phyloP scores from a whole-genome alignment of 2,797 vertebrate species.

The Siniperca scherzeri region DNA sequence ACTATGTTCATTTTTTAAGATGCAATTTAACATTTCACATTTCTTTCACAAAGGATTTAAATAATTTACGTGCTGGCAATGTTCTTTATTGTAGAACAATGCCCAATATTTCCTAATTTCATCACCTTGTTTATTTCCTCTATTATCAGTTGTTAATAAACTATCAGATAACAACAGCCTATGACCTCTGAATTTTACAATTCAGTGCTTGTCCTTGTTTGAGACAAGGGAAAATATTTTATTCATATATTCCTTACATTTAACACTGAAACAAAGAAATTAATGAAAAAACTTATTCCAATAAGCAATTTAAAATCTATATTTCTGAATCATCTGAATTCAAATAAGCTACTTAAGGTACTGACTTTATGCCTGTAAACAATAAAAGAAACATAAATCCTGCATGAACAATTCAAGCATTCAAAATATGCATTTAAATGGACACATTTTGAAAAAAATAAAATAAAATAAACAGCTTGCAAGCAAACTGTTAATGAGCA shows the following conservation, averaged over 20 bases:
- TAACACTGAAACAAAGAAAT: conserved; percentile 7
- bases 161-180: conserved; percentile 12
- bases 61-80: neutral
- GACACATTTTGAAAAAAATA: neutral
- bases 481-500: conserved; percentile 6
- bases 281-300: neutral
- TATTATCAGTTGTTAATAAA: conserved; percentile 7
- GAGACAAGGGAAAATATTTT: conserved; percentile 10
- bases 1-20: neutral
- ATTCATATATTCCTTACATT: neutral
- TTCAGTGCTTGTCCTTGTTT: conserved; percentile 7
- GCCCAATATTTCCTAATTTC: neutral
- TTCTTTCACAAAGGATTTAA: neutral
- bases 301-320: neutral
- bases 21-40: neutral
- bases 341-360: conserved; percentile 14
- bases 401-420: conserved; percentile 25
- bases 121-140: neutral
- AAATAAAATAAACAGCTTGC: neutral
- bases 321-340: conserved; percentile 2
- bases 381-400: conserved; percentile 32
- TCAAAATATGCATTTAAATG: conserved; percentile 30
- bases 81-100: conserved; percentile 4
- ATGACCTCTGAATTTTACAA: conserved; percentile 2
- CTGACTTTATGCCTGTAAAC: conserved; percentile 47